A percentile compares a stretch with the other conserved stretches of the same genome.
Evolutionary conservation across 2,888 invertebrate genomes (phyloP).

Genomic region (Allacma fusca): DNA sequence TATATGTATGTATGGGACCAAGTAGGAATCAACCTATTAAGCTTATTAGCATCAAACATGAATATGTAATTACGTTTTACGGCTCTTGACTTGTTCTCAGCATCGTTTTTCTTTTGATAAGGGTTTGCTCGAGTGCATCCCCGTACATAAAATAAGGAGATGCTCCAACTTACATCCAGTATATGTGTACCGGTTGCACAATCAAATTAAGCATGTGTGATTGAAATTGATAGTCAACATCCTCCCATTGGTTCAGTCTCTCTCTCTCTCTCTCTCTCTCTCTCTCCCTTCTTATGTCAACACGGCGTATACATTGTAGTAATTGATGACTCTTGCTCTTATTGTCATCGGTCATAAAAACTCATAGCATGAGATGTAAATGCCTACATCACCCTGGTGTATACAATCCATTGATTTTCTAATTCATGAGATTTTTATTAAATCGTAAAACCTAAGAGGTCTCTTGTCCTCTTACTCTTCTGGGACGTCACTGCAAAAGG

Average conservation of each 20-base stretch:
- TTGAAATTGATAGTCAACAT: conserved; percentile 31
- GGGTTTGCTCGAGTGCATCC: neutral
- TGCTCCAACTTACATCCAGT: neutral
- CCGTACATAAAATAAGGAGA: neutral
- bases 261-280: no score
- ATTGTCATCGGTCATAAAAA: neutral
- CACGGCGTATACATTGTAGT: conserved; percentile 18
- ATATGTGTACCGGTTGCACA: conserved; percentile 19
- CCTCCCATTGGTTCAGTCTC: conserved; percentile 7
- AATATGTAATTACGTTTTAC: conserved; percentile 43
- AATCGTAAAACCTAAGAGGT: no score
- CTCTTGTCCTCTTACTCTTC: no score
- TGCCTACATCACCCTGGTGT: neutral
- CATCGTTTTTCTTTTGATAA: conserved; percentile 27
- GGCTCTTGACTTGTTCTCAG: conserved; percentile 36
- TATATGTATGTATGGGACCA: conserved; percentile 2
- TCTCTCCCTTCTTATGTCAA: conserved; percentile 16
- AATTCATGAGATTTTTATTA: conserved; percentile 20
- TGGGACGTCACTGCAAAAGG: no score
- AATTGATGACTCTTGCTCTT: conserved; percentile 24
- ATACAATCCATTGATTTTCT: no score
- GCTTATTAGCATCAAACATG: conserved; percentile 44
- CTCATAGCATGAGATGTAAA: neutral
- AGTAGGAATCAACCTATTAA: conserved; percentile 36
- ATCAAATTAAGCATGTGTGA: conserved; percentile 37